Percentiles rank a stretch among this genome's conserved stretches.
Conservation (phyloP, 2,797 vertebrate genomes). For the Sebastes cheni region DNA sequence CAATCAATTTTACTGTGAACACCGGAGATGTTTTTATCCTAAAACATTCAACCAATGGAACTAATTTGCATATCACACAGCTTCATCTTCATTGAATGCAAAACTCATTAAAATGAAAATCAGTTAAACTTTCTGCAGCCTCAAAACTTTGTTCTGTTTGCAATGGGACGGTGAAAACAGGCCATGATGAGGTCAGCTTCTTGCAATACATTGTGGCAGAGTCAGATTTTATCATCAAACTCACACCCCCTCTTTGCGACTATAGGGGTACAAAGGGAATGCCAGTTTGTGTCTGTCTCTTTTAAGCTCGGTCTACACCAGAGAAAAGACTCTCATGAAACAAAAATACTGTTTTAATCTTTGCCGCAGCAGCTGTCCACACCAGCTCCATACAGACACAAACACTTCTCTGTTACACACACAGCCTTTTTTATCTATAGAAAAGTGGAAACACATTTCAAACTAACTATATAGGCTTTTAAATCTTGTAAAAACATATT, state of each 20-base stretch:
- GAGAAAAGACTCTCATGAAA: not conserved
- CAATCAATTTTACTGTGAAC: not conserved
- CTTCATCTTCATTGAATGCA: slow-evolving; percentile 9
- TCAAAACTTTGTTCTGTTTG: not conserved
- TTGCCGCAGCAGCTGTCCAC: not conserved
- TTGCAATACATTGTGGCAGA: not conserved
- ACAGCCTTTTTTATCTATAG: not conserved
- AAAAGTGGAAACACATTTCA: not conserved
- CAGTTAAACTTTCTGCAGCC: not conserved
- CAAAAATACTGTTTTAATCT: not conserved
- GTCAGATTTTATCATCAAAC: slow-evolving; percentile 6
- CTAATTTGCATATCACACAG: slow-evolving; percentile 41
- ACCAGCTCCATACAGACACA: not conserved
- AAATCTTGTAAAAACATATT: not conserved
- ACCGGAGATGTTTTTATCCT: slow-evolving; percentile 12
- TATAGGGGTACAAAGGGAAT: not conserved
- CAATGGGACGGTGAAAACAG: not conserved
- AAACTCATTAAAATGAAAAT: slow-evolving; percentile 47
- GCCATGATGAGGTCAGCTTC: not conserved
- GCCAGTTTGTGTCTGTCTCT: not conserved
- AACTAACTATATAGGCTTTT: not conserved
- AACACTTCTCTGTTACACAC: not conserved
- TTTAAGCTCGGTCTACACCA: not conserved
- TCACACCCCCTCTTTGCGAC: slow-evolving; percentile 3
- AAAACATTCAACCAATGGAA: slow-evolving; percentile 9